Conservation (phyloP, 1,140 invertebrate genomes). For the Lepeophtheirus salmonis region DNA sequence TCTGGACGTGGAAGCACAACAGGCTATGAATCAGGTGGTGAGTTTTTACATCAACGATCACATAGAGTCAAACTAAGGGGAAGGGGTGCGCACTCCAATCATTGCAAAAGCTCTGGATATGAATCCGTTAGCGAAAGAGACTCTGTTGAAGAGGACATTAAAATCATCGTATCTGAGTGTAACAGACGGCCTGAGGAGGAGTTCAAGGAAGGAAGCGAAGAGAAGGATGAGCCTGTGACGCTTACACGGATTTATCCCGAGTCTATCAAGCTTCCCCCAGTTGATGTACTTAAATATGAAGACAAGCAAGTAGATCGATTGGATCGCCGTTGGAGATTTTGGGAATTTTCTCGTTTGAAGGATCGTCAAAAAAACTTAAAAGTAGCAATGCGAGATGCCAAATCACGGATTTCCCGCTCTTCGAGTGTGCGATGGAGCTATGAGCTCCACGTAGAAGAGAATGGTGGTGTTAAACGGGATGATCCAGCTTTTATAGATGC, state of each 20-base stretch:
- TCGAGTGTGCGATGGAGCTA: neutral
- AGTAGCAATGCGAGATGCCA: neutral
- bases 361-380: neutral
- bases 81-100: no score
- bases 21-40: no score
- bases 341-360: neutral
- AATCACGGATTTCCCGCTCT: neutral
- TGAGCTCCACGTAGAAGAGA: constrained; percentile 5
- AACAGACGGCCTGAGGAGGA: no score
- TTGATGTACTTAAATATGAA: neutral
- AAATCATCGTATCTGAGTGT: no score
- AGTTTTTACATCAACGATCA: no score
- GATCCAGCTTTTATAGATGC: constrained; percentile 2
- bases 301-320: neutral
- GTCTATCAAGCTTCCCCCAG: neutral
- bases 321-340: neutral
- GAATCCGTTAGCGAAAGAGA: neutral
- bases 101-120: constrained; percentile 7
- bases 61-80: no score
- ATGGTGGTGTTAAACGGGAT: neutral
- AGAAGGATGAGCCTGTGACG: no score
- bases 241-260: no score
- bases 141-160: no score
- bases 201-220: no score
- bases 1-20: no score